A percentile compares a stretch with the other conserved stretches of the same genome.
Conservation (phyloP, 2,797 vertebrate genomes). For the Rhabdomys pumilio region DNA sequence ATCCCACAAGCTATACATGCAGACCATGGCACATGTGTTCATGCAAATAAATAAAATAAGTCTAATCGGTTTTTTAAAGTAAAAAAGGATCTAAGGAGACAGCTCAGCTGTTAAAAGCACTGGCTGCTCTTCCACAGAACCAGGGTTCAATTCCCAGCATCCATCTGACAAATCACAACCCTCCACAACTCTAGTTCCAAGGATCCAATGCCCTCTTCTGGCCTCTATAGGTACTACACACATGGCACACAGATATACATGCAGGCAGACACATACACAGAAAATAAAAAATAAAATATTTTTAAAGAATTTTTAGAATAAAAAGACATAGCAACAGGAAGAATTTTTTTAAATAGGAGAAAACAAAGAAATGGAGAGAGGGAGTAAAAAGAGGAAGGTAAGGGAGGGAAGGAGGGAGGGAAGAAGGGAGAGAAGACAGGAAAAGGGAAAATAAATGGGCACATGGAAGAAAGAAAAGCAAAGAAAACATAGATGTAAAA, state of each 20-base stretch:
- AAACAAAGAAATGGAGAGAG: background rate
- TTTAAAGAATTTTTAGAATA: background rate
- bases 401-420: accelerated
- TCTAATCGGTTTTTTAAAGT: background rate
- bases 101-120: background rate
- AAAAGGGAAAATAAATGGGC: background rate
- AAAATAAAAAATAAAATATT: background rate
- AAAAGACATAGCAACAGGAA: constrained; percentile 9
- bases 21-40: background rate
- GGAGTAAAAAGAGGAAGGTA: background rate
- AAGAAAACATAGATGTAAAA: constrained; percentile 37
- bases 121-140: background rate
- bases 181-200: background rate
- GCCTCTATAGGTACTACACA: background rate
- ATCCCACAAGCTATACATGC: background rate
- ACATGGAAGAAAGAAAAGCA: background rate
- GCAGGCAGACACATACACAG: background rate
- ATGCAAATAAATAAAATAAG: background rate
- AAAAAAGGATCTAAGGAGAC: background rate
- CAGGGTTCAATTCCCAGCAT: background rate
- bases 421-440: background rate
- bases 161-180: background rate
- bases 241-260: background rate
- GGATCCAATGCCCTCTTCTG: background rate
- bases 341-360: background rate